Conservation (phyloP, 2,113 vertebrate species). For the Petaurus breviceps region DNA sequence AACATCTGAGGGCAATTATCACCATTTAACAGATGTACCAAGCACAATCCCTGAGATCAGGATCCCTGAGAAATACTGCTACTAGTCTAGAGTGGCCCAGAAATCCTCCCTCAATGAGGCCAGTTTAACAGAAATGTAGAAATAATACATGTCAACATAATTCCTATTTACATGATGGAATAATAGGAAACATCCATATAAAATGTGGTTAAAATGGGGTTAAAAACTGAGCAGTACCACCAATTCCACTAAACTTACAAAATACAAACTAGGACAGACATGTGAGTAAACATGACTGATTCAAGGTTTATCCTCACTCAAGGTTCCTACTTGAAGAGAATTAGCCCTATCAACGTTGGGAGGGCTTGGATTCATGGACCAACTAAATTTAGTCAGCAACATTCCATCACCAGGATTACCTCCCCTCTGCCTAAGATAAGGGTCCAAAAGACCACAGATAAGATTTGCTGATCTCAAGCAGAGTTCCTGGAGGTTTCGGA, state of each 20-base stretch:
- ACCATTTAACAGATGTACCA: not conserved
- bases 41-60: not conserved
- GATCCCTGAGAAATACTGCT: not conserved
- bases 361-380: not conserved
- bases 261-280: conserved; percentile 19
- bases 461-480: not conserved
- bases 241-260: conserved; percentile 44
- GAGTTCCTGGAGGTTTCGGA: not conserved
- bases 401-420: conserved; percentile 29
- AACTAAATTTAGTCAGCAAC: conserved; percentile 40
- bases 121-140: not conserved
- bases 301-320: conserved; percentile 47
- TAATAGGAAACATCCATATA: not conserved
- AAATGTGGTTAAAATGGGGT: not conserved
- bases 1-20: not conserved
- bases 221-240: conserved; percentile 22
- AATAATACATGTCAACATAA: not conserved
- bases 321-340: conserved; percentile 37
- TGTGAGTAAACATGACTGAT: conserved; percentile 52
- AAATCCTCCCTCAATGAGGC: not conserved
- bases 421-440: conserved; percentile 3
- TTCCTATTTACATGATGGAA: conserved; percentile 21
- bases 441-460: not conserved
- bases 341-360: conserved; percentile 38
- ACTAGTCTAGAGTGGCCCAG: not conserved